A percentile compares a stretch with the other conserved stretches of the same genome.
phyloP scores from a whole-genome alignment of 2,888 invertebrate genomes.

The Sympetrum striolatum region DNA sequence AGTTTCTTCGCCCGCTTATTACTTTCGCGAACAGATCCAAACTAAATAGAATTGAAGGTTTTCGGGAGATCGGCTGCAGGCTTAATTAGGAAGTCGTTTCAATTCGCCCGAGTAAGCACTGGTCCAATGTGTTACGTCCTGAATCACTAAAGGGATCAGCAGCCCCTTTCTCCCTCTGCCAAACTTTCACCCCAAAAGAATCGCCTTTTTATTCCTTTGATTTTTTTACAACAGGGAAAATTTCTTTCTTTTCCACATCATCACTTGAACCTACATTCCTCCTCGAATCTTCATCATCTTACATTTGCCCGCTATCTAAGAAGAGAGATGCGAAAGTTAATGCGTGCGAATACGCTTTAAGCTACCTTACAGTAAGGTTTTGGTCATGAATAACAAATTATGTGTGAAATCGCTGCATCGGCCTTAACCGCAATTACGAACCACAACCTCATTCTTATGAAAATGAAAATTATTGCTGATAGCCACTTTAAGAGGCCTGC shows the following conservation, averaged over 20 bases:
- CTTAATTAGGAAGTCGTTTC: neutral
- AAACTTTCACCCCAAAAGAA: neutral
- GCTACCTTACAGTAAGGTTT: neutral
- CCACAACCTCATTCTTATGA: too few relatives aligned
- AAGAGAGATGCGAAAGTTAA: neutral
- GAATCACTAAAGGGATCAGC: neutral
- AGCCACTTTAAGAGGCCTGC: too few relatives aligned
- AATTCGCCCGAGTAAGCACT: neutral
- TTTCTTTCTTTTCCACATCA: neutral
- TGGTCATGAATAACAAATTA: too few relatives aligned
- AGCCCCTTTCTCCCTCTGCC: neutral
- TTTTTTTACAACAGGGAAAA: neutral
- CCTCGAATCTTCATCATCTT: neutral
- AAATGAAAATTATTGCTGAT: too few relatives aligned
- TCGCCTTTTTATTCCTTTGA: neutral
- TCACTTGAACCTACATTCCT: neutral
- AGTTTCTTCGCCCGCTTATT: too few relatives aligned
- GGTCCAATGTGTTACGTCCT: neutral
- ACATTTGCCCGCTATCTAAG: neutral
- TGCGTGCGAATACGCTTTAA: neutral
- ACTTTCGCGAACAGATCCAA: too few relatives aligned
- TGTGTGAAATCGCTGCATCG: too few relatives aligned
- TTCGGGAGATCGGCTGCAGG: too few relatives aligned
- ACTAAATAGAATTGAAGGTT: too few relatives aligned
- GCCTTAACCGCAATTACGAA: too few relatives aligned